Evolutionary conservation across 2,797 vertebrate genomes (phyloP), one percentile per base, ranked within the genome.

Genomic region (Gallinago nigripennis): DNA sequence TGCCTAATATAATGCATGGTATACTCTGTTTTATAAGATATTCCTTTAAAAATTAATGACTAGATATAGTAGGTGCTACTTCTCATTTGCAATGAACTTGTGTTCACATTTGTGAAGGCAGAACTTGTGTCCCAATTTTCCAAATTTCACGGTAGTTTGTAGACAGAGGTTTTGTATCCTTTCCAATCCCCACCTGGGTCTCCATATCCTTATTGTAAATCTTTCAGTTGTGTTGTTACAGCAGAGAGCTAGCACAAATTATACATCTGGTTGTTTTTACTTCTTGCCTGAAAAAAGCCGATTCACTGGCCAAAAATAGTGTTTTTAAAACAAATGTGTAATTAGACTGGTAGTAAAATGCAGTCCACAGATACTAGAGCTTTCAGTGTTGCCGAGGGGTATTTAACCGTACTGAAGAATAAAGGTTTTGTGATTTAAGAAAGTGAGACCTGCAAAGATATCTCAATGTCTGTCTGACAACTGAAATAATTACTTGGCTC

Each of bases 201-300:
- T 87, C 45, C 5, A 1, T 23, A 6, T 80, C 35, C 17, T 69
- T 20, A 23, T 16, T 7, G 5, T 54, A 57, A 86, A 61, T 75
- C 72, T 77, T 79, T 24, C 18, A 16, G 28, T 77, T 56, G 4
- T 0, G 3, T 60, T 79, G 64, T 70, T 81, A 25, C 33, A 65
- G 51, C 35, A 72, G 77, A 72, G 83, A 54, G 33, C 63, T 54
- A 61, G n/a, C 51, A 73, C 25, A 46, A 60, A 71, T 57, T 68
- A 65, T 78, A n/a, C 72, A 78, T 94, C 65, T 91, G 57, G 16
- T 71, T 33, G 64, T 53, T 56, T 80, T 80, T 68, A 57, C 14
- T 16, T 54, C 31, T 90, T 82, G 79, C 35, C 68, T 85, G 23
- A 60, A 70, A 78, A 86, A 65, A 33, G 12, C 33, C 41, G 41